phyloP scores from a whole-genome alignment of 2,888 invertebrate species.

The Aspidiotus destructor region DNA sequence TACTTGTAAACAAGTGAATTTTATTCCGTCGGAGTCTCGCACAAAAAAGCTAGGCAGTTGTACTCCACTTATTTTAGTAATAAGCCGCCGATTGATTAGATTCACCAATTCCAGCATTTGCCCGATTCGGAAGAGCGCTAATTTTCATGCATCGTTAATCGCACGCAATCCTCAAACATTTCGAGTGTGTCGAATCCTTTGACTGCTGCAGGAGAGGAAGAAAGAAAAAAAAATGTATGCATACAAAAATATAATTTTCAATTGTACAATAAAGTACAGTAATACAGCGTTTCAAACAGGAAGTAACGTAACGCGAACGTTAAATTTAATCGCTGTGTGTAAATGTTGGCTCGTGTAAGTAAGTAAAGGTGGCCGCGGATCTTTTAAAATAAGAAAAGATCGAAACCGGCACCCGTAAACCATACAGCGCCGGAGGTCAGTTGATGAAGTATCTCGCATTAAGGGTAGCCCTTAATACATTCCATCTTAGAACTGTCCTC shows the following conservation, averaged over 20 bases:
- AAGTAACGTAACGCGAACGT: conserved; percentile 13
- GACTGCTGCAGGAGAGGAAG: neutral
- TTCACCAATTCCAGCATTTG: no score
- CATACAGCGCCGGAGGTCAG: conserved; percentile 26
- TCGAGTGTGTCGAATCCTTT: neutral
- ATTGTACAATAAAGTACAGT: conserved; percentile 12
- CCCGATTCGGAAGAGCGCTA: neutral
- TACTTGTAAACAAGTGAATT: no score
- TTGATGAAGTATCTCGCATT: conserved; percentile 34
- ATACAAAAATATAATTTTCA: conserved; percentile 8
- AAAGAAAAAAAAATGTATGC: neutral
- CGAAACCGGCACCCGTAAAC: conserved; percentile 16
- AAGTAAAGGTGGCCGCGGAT: conserved; percentile 25
- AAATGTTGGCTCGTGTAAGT: conserved; percentile 20
- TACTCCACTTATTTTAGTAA: no score
- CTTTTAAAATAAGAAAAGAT: conserved; percentile 21
- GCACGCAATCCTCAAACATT: neutral
- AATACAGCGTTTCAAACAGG: conserved; percentile 7
- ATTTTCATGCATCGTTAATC: conserved; percentile 2
- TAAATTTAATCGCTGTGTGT: conserved; percentile 28
- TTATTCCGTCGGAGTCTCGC: no score
- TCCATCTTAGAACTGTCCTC: conserved; percentile 32
- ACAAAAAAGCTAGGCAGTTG: no score
- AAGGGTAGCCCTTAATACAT: conserved; percentile 30
- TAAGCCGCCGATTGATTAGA: no score